These are phyloP conservation scores for Hippoglossus stenolepis DNA, from an alignment of 2,113 vertebrate species.

Conservation along the genomic window DNA sequence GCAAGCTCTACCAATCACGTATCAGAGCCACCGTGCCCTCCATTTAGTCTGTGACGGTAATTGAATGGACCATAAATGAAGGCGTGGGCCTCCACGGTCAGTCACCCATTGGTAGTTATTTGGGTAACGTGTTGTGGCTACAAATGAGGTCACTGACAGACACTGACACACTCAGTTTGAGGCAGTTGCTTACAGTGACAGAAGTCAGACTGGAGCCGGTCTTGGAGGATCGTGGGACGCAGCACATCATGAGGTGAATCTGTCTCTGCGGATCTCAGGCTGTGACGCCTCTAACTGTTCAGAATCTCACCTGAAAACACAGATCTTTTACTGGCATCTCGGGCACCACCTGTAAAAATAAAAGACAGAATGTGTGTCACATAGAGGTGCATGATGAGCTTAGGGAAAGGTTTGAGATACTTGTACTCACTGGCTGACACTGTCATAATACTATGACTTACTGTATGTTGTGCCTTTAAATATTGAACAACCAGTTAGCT, in stretches of 20 bases:
- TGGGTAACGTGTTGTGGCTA: conserved; percentile 48
- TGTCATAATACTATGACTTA: neutral
- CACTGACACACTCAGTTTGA: conserved; percentile 38
- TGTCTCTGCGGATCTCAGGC: neutral
- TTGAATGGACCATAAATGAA: conserved; percentile 75
- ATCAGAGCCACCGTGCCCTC: conserved; percentile 61
- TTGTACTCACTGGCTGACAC: no score
- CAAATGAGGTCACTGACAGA: conserved; percentile 75
- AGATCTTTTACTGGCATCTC: conserved; percentile 81
- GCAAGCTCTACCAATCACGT: conserved; percentile 49
- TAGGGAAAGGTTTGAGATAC: no score
- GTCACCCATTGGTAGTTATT: conserved; percentile 63
- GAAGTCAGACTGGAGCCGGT: conserved; percentile 7
- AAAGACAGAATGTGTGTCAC: conserved; percentile 34
- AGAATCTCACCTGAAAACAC: conserved; percentile 83
- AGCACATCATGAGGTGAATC: neutral
- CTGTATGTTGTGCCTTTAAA: no score
- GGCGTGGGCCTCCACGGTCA: conserved; percentile 62
- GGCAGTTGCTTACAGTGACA: conserved; percentile 31
- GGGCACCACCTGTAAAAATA: conserved; percentile 67
- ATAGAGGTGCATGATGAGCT: neutral
- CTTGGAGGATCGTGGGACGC: neutral
- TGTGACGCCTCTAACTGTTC: neutral
- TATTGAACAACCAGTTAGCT: neutral
- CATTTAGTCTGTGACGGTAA: conserved; percentile 65